These are phyloP conservation scores for Lomographa bimaculata DNA, from an alignment of 2,888 invertebrate genomes.

Conservation along the genomic window DNA sequence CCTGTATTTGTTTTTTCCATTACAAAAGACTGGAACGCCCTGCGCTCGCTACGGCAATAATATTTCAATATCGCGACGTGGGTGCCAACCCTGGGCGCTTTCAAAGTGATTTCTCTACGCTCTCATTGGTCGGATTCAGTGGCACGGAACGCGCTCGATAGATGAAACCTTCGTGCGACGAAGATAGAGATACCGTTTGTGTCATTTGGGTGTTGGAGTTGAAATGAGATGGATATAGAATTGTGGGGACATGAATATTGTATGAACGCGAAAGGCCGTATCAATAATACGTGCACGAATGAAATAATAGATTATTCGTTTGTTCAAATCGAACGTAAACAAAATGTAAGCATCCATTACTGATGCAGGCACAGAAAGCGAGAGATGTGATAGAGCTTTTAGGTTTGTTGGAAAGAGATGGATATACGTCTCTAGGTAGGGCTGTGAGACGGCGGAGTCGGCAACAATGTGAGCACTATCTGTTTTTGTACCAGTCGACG, in stretches of 20 bases:
- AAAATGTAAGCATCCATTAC: constrained; percentile 80
- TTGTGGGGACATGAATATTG: constrained; percentile 67
- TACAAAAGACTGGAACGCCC: constrained; percentile 76
- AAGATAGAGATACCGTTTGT: constrained; percentile 38
- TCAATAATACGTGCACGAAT: constrained; percentile 83
- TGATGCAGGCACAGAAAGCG: constrained; percentile 57
- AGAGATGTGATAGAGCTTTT: constrained; percentile 34
- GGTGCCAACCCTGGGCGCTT: constrained; percentile 59
- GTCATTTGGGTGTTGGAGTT: constrained; percentile 4
- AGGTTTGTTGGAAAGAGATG: constrained; percentile 48
- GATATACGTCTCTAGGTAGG: constrained; percentile 41
- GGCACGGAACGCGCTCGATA: constrained; percentile 54
- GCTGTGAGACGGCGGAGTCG: constrained; percentile 25
- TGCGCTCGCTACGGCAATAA: constrained; percentile 64
- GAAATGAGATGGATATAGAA: constrained; percentile 52
- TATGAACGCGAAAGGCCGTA: constrained; percentile 72
- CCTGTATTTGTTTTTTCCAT: constrained; percentile 78
- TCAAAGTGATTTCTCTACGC: constrained; percentile 67
- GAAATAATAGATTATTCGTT: constrained; percentile 84
- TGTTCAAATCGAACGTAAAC: constrained; percentile 82
- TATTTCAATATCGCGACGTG: constrained; percentile 74
- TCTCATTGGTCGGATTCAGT: constrained; percentile 58
- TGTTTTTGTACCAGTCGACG: constrained; percentile 79
- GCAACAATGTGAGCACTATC: constrained; percentile 55
- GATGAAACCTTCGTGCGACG: constrained; percentile 46